Evolutionary conservation across 2,113 vertebrate species (phyloP).

Genomic region (Danionella cerebrum): DNA sequence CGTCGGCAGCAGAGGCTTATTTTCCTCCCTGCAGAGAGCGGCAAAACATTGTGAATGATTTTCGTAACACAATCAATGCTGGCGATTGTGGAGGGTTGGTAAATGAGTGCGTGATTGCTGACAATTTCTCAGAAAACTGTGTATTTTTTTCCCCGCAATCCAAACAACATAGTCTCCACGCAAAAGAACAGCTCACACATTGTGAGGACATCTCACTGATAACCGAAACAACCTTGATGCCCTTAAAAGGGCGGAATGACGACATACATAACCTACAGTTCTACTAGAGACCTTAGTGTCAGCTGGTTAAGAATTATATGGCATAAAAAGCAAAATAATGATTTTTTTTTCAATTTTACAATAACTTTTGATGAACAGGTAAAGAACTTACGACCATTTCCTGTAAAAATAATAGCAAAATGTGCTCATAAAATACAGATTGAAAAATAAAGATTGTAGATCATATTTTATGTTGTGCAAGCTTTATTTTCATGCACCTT

Average conservation of each 20-base stretch:
- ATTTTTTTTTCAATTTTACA: too few relatives aligned
- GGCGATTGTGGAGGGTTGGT: not conserved
- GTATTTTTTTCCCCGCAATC: too few relatives aligned
- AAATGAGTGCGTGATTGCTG: not conserved
- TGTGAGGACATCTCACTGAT: not conserved
- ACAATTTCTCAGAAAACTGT: too few relatives aligned
- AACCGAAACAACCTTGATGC: conserved; percentile 1
- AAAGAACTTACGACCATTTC: too few relatives aligned
- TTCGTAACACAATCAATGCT: not conserved
- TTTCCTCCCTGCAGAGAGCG: conserved; percentile 12
- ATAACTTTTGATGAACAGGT: too few relatives aligned
- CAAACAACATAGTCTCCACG: not conserved
- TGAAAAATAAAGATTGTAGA: conserved; percentile 5
- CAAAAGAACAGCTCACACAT: not conserved
- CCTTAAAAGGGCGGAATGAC: not conserved
- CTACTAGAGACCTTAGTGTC: too few relatives aligned
- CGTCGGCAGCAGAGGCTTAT: conserved; percentile 3
- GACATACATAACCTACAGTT: too few relatives aligned
- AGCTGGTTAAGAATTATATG: too few relatives aligned
- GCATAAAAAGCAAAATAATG: too few relatives aligned
- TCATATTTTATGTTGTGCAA: conserved; percentile 64
- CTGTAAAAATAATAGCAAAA: not conserved
- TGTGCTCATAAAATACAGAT: not conserved
- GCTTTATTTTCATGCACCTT: conserved; percentile 98
- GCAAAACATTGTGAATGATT: conserved; percentile 10